A percentile compares a stretch with the other conserved stretches of the same genome.
Conservation (phyloP, 2,888 invertebrate genomes). For the Colletes collaris region DNA sequence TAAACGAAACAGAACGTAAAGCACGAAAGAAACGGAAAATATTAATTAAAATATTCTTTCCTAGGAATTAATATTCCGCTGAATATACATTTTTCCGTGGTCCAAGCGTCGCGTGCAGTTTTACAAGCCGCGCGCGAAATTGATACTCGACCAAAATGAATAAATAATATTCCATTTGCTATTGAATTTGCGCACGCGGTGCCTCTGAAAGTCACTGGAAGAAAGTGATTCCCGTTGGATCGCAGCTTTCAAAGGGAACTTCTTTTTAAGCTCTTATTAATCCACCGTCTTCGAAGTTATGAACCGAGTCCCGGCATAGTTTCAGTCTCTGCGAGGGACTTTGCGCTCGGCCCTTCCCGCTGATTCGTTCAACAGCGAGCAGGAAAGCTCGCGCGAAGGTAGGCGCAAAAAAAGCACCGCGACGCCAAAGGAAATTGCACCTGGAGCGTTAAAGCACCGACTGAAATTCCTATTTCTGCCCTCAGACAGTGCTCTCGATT, state of each 20-base stretch:
- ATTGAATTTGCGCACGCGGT: conserved; percentile 1
- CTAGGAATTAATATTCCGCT: neutral
- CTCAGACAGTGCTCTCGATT: too few species aligned
- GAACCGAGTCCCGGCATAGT: neutral
- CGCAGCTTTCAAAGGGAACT: conserved; percentile 11
- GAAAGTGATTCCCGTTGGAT: neutral
- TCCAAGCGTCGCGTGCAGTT: neutral
- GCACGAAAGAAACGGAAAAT: neutral
- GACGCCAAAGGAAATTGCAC: neutral
- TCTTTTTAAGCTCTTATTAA: conserved; percentile 38
- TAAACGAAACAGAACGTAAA: neutral
- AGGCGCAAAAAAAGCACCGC: neutral
- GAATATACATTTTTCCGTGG: neutral
- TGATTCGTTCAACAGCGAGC: conserved; percentile 5
- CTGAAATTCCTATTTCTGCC: too few species aligned
- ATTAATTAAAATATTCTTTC: neutral
- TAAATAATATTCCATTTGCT: conserved; percentile 3
- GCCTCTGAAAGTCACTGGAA: neutral
- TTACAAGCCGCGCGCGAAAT: neutral
- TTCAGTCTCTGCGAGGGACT: neutral
- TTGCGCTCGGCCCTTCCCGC: neutral
- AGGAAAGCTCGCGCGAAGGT: neutral
- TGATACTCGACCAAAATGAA: neutral
- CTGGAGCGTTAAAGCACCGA: neutral
- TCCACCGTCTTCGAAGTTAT: conserved; percentile 23